Evolutionary conservation across 2,113 vertebrate species (phyloP), one percentile per base, ranked within the genome.

Genomic region (Chaenogobius annularis): DNA sequence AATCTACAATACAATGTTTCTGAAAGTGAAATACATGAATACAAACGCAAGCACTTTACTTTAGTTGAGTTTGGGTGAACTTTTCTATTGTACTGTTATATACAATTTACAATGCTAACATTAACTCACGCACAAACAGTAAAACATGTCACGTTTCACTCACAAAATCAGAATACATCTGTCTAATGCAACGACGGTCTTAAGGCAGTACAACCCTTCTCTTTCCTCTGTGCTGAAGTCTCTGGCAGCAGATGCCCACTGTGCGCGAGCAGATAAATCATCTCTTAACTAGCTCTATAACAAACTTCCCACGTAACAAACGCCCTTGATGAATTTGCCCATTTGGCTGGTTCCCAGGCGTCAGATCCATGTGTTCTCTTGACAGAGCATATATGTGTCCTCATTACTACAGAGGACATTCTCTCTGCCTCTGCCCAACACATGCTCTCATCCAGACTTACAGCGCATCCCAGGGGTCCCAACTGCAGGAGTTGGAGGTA

Each of bases 301-400:
- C 82, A 90, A 69, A 89, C 82, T 88, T 83, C 83, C 83, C 81
- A 74, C 74, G 75, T 79, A 87, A 83, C 70, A 83, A 88, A 86
- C 66, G 75, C 70, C 82, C 83, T 80, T 90, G 89, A 93, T 94
- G 91, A 92, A 92, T 91, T 90, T 91, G 87, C 71, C 86, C 79
- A 83, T 89, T 89, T 92, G 90, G 89, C 91, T 83, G 69, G 55
- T 66, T 80, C 84, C 91, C 91, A 90, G 82, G 83, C 12, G 79
- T 88, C 61, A 78, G 77, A 74, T 75, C 82, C 65, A 86, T 69
- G 75, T 79, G 8, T 63, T 85, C 80, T 79, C 78, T 83, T 58
- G 61, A 75, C 68, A 85, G 63, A 44, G 31, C 75, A 86, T 88
- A 84, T 78, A 72, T 20, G 74, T 74, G 83, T 78, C 74, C 80